Evolutionary conservation across 2,888 invertebrate genomes (phyloP), one percentile per base, ranked within the genome.

Genomic region (Acanthosepion lycidas): DNA sequence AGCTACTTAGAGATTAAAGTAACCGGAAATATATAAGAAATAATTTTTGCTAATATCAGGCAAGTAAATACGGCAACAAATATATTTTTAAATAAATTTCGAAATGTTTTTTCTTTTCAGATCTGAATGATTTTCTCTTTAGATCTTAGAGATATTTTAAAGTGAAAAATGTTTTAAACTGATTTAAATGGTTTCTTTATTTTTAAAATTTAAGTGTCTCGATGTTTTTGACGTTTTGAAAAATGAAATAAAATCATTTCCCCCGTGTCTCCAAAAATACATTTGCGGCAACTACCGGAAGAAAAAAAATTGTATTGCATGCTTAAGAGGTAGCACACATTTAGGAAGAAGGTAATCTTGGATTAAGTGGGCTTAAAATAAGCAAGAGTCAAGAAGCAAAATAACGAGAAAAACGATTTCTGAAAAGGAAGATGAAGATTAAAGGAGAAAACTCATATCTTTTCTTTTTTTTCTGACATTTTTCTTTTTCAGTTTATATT

Each of bases 321-420:
- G 12, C 78, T 78, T n/a, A 78, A 78, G n/a, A 78, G 78, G 8
- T 78, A 78, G 78, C 78, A 78, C 78, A 78, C n/a, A 78, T 78
- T 78, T 78, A 78, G n/a, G 78, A 78, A 78, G 6, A 9, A 78
- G 78, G 78, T 78, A n/a, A 78, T 28, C 78, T 78, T n/a, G n/a
- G 78, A 78, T 78, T 78, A 78, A 78, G 78, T 78, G 28, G n/a
- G 78, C n/a, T 78, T n/a, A 78, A 78, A 78, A 78, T 78, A 78
- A 78, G 28, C 78, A 78, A 78, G 8, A 78, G 12, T 78, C n/a
- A n/a, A 28, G 6, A 12, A n/a, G n/a, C 9, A 28, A n/a, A 78
- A 78, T n/a, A 28, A 78, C 9, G 8, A 28, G n/a, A 12, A n/a
- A 2, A 28, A 78, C 9, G 9, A 18, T n/a, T n/a, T 78, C n/a